A percentile compares a stretch with the other conserved stretches of the same genome.
These are phyloP conservation scores for Hirtodrosophila histrioides DNA, from an alignment of 2,888 invertebrate genomes.

Conservation along the genomic window DNA sequence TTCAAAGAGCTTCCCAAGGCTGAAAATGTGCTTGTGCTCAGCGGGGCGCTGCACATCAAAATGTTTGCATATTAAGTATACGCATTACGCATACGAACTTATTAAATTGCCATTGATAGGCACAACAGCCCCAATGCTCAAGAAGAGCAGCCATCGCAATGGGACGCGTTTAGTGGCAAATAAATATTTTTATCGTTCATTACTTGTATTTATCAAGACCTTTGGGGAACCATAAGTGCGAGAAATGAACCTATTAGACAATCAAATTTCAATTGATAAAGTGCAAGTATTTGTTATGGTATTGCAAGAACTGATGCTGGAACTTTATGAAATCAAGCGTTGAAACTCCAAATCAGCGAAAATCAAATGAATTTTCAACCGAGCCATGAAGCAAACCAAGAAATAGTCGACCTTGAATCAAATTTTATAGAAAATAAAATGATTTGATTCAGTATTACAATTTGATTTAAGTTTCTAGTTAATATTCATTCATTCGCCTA, in stretches of 20 bases:
- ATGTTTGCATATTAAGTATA: conserved; percentile 56
- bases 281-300: not conserved
- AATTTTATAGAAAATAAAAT: too few relatives aligned
- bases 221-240: conserved; percentile 31
- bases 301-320: too few relatives aligned
- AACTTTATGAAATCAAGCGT: too few relatives aligned
- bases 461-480: too few relatives aligned
- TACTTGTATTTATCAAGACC: conserved; percentile 14
- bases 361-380: too few relatives aligned
- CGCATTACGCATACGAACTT: conserved; percentile 45
- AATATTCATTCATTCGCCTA: too few relatives aligned
- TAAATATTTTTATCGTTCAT: conserved; percentile 7
- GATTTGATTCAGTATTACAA: too few relatives aligned
- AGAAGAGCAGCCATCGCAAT: conserved; percentile 29
- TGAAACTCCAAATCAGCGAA: too few relatives aligned
- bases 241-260: conserved; percentile 9
- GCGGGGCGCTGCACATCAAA: conserved; percentile 47
- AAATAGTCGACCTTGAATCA: too few relatives aligned
- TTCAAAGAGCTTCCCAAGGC: conserved; percentile 12
- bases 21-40: conserved; percentile 35
- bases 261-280: conserved; percentile 11
- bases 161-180: conserved; percentile 40
- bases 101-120: conserved; percentile 44
- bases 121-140: not conserved
- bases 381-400: too few relatives aligned